Evolutionary conservation across 2,888 invertebrate genomes (phyloP), one percentile per base, ranked within the genome.

Genomic region (Syrista parreyssii): DNA sequence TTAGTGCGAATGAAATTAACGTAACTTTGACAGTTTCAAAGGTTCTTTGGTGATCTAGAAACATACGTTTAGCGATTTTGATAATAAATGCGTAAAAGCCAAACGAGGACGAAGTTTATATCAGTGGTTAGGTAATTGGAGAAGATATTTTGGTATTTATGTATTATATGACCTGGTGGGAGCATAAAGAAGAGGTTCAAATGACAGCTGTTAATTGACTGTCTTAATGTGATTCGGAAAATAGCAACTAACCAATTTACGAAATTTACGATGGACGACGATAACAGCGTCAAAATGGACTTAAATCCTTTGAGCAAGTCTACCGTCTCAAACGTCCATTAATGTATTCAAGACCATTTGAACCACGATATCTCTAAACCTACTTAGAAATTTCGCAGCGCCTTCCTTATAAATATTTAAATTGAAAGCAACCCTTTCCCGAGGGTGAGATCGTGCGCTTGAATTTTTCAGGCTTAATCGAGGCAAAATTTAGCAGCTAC

Each of bases 331-430:
- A 78, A 79, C 79, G 79, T 74, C 55, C 77, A 75, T 79, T 83
- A 84, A 85, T 81, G 73, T 84, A 85, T 85, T 84, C 85, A 81
- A 78, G 78, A 79, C 74, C 73, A 33, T 40, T 40, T 73, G 69
- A 83, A 84, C 79, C 78, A 33, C 82, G 81, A 82, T 82, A 84
- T 83, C 82, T 74, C 79, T 76, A 75, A 82, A 83, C 82, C 82
- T 82, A 80, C 83, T 82, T 83, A 78, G 77, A 69, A 83, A 86
- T 84, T 84, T 85, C 76, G 79, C 80, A 79, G 79, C 78, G 81
- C 81, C 79, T 83, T 75, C 81, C 85, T 87, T 85, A 87, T 87
- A 87, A 87, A 87, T 87, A 87, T 87, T 87, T 85, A 87, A 85
- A 83, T 84, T 79, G 82, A 72, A 74, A 68, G 71, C 79, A 76